Conservation (phyloP, 2,797 vertebrate species). For the Thaleichthys pacificus region DNA sequence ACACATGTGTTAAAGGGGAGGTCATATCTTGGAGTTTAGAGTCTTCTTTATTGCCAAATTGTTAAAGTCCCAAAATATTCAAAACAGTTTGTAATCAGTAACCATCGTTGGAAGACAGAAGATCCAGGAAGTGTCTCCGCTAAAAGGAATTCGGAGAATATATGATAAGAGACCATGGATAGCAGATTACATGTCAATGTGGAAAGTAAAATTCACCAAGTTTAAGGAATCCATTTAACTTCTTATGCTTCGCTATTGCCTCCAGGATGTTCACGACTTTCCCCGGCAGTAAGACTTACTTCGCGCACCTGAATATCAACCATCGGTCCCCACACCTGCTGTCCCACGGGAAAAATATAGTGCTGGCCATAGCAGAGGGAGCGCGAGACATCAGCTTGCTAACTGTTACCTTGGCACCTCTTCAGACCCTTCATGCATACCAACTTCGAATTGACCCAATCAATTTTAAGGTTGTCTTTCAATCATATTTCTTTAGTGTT, state of each 20-base stretch:
- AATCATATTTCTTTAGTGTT: not conserved
- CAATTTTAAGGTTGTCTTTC: conserved; percentile 77
- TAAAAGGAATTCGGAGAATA: too few relatives aligned
- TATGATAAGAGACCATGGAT: too few relatives aligned
- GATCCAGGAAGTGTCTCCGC: too few relatives aligned
- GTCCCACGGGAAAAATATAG: conserved; percentile 73
- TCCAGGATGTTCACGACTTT: conserved; percentile 73
- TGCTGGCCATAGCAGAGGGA: conserved; percentile 72
- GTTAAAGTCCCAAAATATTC: too few relatives aligned
- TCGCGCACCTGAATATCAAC: conserved; percentile 76
- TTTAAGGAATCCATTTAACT: not conserved
- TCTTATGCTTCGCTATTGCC: not conserved
- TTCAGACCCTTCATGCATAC: conserved; percentile 77
- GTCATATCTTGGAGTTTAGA: too few relatives aligned
- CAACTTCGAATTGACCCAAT: conserved; percentile 73
- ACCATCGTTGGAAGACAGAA: too few relatives aligned
- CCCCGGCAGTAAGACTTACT: conserved; percentile 79
- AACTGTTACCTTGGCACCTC: conserved; percentile 65
- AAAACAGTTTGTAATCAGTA: too few relatives aligned
- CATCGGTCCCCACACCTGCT: conserved; percentile 64
- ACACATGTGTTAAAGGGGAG: too few relatives aligned
- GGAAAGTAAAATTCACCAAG: too few relatives aligned
- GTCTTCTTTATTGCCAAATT: too few relatives aligned
- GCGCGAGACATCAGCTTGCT: conserved; percentile 73
- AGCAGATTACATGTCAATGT: too few relatives aligned